These are phyloP conservation scores for Ashinkailepas kermadecensis DNA, from an alignment of 2,888 invertebrate species.

Conservation along the genomic window DNA sequence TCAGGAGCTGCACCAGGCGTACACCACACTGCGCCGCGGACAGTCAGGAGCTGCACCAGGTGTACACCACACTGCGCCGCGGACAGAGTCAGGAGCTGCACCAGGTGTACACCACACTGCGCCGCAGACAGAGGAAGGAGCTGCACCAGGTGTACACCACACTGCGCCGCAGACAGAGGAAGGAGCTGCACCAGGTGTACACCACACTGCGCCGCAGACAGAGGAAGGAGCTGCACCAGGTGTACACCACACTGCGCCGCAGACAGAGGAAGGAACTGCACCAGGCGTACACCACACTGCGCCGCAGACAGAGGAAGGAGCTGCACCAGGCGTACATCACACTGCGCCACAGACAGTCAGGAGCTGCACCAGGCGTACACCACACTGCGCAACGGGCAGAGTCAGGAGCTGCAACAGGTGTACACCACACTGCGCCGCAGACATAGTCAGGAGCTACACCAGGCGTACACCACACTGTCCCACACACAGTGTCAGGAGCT, in stretches of 20 bases:
- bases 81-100: too few species aligned
- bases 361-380: conserved; percentile 67
- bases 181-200: conserved; percentile 66
- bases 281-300: conserved; percentile 61
- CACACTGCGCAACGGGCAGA: conserved; percentile 38
- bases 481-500: too few species aligned
- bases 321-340: neutral
- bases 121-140: conserved; percentile 48
- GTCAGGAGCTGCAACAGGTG: neutral
- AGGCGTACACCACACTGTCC: neutral
- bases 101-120: conserved; percentile 4
- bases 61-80: too few species aligned
- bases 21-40: too few species aligned
- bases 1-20: too few species aligned
- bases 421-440: neutral
- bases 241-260: conserved; percentile 6
- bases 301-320: neutral
- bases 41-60: too few species aligned
- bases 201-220: conserved; percentile 45
- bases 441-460: neutral
- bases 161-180: conserved; percentile 38
- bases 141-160: conserved; percentile 66
- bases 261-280: conserved; percentile 51
- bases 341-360: conserved; percentile 43
- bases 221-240: neutral